phyloP scores from a whole-genome alignment of 2,797 vertebrate genomes.

The Semaprochilodus insignis region DNA sequence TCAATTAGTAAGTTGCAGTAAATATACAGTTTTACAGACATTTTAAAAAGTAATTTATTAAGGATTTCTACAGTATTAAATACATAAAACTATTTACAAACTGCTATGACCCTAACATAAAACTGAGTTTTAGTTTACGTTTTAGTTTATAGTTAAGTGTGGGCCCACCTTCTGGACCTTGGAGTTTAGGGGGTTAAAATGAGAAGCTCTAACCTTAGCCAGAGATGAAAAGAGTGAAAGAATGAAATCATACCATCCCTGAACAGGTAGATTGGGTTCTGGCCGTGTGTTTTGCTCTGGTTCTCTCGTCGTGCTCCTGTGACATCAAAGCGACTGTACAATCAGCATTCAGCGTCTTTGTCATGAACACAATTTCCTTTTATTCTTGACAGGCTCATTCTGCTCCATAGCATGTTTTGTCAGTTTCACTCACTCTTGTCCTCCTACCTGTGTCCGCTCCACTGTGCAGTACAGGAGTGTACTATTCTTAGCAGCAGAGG shows the following conservation, averaged over 20 bases:
- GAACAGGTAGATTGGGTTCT: constrained; percentile 60
- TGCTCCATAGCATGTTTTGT: not conserved
- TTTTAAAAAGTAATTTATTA: too few species aligned
- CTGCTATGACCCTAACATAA: too few species aligned
- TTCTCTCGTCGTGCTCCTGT: constrained; percentile 71
- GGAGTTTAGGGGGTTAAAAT: not conserved
- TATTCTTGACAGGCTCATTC: not conserved
- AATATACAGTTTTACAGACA: too few species aligned
- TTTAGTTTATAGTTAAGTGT: too few species aligned
- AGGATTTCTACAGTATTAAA: too few species aligned
- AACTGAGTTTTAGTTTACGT: too few species aligned
- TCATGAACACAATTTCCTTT: constrained; percentile 23
- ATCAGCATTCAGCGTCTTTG: not conserved
- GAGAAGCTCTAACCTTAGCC: not conserved
- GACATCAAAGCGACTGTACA: constrained; percentile 51
- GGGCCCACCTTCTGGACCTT: too few species aligned
- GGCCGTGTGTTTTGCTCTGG: constrained; percentile 57
- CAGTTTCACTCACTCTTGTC: constrained; percentile 5
- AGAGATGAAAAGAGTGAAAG: constrained; percentile 8
- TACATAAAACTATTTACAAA: too few species aligned
- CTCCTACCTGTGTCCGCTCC: constrained; percentile 31
- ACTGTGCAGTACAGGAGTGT: constrained; percentile 40
- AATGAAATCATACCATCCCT: constrained; percentile 75
- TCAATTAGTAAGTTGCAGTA: too few species aligned
- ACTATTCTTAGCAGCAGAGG: constrained; percentile 73